These are phyloP conservation scores for Eurytemora carolleeae DNA, from an alignment of 1,140 invertebrate genomes.

Conservation along the genomic window DNA sequence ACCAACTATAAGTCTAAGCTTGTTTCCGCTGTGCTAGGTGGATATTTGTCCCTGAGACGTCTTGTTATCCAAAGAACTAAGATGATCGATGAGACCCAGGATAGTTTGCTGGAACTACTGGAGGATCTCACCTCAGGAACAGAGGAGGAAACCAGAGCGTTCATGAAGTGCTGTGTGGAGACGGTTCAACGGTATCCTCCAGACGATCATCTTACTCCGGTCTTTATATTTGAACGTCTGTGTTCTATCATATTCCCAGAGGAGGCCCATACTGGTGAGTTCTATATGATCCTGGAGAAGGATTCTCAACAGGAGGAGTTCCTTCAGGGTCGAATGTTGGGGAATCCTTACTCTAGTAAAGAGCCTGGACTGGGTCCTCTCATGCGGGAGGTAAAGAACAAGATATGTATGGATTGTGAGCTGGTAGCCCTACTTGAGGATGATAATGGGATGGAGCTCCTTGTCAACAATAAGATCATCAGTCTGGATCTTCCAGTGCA, in stretches of 20 bases:
- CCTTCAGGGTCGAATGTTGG: constrained; percentile 86
- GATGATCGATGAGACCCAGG: constrained; percentile 87
- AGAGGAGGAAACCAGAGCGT: constrained; percentile 83
- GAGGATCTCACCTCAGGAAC: constrained; percentile 94
- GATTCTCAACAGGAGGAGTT: constrained; percentile 98
- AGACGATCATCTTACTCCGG: constrained; percentile 81
- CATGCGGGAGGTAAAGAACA: constrained; percentile 97
- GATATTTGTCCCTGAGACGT: constrained; percentile 70
- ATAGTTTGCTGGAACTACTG: constrained; percentile 73
- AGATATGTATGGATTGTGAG: constrained; percentile 93
- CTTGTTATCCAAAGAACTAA: constrained; percentile 83
- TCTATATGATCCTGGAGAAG: constrained; percentile 87
- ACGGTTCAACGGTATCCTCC: constrained; percentile 66
- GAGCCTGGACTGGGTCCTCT: constrained; percentile 82
- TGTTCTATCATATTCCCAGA: constrained; percentile 95
- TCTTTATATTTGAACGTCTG: constrained; percentile 82
- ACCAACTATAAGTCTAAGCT: constrained; percentile 71
- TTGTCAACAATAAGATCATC: constrained; percentile 98
- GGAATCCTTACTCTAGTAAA: constrained; percentile 85
- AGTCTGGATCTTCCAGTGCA: constrained; percentile 84
- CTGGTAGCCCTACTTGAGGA: constrained; percentile 85
- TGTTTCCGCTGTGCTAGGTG: constrained; percentile 71
- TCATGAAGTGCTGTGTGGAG: constrained; percentile 91
- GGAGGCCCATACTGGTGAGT: constrained; percentile 88
- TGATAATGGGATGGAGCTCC: constrained; percentile 92